Conservation (phyloP, 2,113 vertebrate genomes). For the Donacobius atricapilla region DNA sequence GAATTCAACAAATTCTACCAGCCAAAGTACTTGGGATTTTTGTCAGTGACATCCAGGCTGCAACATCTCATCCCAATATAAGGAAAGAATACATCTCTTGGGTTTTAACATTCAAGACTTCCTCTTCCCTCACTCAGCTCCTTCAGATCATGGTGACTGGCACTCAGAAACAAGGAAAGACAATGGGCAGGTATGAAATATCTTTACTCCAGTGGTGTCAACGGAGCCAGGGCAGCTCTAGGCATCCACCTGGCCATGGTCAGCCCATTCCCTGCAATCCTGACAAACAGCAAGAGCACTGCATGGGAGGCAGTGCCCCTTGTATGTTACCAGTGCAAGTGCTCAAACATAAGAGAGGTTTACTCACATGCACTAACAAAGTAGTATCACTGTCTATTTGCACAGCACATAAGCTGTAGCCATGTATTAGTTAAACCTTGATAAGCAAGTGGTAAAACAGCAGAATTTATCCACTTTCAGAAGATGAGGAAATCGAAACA, state of each 20-base stretch:
- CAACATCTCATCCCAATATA: neutral
- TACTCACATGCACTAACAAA: accelerated
- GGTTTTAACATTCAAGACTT: neutral
- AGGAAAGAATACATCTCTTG: neutral
- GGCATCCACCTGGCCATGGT: neutral
- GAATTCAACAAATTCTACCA: neutral
- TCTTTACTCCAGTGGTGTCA: neutral
- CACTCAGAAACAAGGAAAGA: neutral
- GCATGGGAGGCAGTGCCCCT: neutral
- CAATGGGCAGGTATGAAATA: neutral
- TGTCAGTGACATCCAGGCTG: neutral
- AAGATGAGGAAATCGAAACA: neutral
- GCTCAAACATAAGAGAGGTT: accelerated
- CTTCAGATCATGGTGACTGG: neutral
- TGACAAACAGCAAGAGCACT: accelerated
- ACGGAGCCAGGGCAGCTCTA: neutral
- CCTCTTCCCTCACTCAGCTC: neutral
- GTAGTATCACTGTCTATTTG: neutral
- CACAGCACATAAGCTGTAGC: neutral
- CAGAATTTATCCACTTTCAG: neutral
- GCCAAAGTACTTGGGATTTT: neutral
- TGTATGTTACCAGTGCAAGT: accelerated
- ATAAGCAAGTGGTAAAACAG: neutral
- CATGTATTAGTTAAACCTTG: neutral
- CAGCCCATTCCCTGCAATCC: neutral